A percentile compares a stretch with the other conserved stretches of the same genome.
phyloP scores from a whole-genome alignment of 2,797 vertebrate genomes.

The Botia kubotai region DNA sequence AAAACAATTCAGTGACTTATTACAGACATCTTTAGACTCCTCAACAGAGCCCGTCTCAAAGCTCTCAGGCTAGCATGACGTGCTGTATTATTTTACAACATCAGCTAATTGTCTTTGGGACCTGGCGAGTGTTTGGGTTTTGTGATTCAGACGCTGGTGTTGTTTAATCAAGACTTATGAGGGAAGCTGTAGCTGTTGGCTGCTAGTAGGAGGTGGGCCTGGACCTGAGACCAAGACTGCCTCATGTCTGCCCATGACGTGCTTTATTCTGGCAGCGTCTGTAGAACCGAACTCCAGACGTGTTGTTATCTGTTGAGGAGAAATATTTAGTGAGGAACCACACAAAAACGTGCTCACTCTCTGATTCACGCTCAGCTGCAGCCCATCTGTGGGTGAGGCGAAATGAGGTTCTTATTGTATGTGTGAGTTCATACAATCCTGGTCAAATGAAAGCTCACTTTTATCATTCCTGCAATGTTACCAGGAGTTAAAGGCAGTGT shows the following conservation, averaged over 20 bases:
- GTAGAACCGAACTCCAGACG: conserved; percentile 2
- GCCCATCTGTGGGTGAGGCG: conserved; percentile 31
- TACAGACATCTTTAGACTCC: conserved; percentile 63
- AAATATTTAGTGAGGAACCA: conserved; percentile 2
- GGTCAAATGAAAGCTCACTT: conserved; percentile 52
- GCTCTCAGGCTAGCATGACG: conserved; percentile 67
- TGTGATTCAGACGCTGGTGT: conserved; percentile 71
- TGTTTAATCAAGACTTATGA: conserved; percentile 80
- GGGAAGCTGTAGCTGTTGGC: conserved; percentile 72
- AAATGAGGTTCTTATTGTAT: conserved; percentile 58
- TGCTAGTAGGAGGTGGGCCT: conserved; percentile 51
- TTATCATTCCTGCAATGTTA: conserved; percentile 59
- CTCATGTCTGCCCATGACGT: conserved; percentile 26
- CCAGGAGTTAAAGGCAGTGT: too few relatives aligned
- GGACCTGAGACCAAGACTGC: conserved; percentile 41
- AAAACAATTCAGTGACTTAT: conserved; percentile 19
- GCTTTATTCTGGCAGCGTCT: conserved; percentile 35
- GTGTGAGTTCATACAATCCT: conserved; percentile 46
- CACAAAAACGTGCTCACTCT: neutral
- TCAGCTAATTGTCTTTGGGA: conserved; percentile 77
- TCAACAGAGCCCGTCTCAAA: conserved; percentile 61
- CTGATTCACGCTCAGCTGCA: conserved; percentile 15
- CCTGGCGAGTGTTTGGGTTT: conserved; percentile 62
- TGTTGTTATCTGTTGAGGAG: conserved; percentile 30
- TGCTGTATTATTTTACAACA: conserved; percentile 72